Evolutionary conservation across 2,888 invertebrate genomes (phyloP), one percentile per base, ranked within the genome.

Genomic region (Ischnus inquisitorius): DNA sequence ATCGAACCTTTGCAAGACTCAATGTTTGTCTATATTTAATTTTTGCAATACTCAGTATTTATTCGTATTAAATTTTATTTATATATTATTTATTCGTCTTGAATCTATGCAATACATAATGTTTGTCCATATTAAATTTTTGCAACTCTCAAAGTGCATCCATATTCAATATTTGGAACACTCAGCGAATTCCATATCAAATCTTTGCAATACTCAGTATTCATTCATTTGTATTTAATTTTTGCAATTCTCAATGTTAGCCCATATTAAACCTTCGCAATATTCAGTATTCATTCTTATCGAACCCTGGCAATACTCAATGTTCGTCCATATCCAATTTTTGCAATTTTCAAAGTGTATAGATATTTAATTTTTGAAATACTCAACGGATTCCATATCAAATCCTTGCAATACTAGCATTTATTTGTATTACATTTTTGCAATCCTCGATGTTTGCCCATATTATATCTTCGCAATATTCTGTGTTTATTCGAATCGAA

Each of bases 71-170:
- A n/a, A n/a, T n/a, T n/a, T n/a, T n/a, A n/a, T 48, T 75, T 69
- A 81, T 81, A 81, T 51, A 54, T n/a, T 64, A n/a, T 64, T n/a
- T 51, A 57, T n/a, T n/a, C n/a, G 69, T 65, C 8, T n/a, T 22
- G 28, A n/a, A 22, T 34, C 1, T 3, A 6, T 19, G 60, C 57
- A 64, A 67, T 80, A 77, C 14, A 75, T 72, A 62, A 2, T 67
- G 5, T 34, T 34, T 34, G 25, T 77, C 51, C 41, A 72, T 68
- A 62, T 77, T 62, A 34, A 51, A 2, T 1, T 4, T 28, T 54
- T 54, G 60, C 77, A 83, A 65, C 72, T 68, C 54, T 48, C 74
- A 46, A 19, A 16, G 16, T 10, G 3, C 51, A 51, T 68, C 46
- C 39, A 81, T 75, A 60, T 67, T 57, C 4, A 10, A 34, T 51